Percentiles rank a stretch among this genome's conserved stretches.
phyloP scores from a whole-genome alignment of 2,113 vertebrate genomes.

The Takifugu bimaculatus region DNA sequence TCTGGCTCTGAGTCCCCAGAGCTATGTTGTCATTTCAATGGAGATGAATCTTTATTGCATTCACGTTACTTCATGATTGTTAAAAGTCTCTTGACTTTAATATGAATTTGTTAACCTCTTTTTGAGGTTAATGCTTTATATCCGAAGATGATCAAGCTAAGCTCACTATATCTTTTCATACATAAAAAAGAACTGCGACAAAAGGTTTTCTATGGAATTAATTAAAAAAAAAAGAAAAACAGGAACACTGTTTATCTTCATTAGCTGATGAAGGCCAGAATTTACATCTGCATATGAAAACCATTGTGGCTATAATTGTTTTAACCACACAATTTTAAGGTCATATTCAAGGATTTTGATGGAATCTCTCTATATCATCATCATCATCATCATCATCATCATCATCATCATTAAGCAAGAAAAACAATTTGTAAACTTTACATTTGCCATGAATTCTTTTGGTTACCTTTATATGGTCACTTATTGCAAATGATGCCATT shows the following conservation, averaged over 20 bases:
- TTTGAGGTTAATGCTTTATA: constrained; percentile 58
- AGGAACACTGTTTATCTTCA: constrained; percentile 30
- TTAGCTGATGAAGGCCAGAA: constrained; percentile 4
- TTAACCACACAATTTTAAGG: constrained; percentile 49
- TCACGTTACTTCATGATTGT: constrained; percentile 68
- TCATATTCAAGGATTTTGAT: constrained; percentile 45
- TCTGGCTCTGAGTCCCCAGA: constrained; percentile 45
- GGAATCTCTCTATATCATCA: not conserved
- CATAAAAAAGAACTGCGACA: constrained; percentile 8
- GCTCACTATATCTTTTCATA: constrained; percentile 42
- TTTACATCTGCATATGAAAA: constrained; percentile 3
- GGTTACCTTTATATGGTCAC: no score
- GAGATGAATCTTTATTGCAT: constrained; percentile 74
- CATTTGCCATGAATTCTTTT: no score
- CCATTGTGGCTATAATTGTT: constrained; percentile 7
- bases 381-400: no score
- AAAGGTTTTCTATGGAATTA: constrained; percentile 3
- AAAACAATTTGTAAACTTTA: no score
- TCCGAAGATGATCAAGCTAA: not conserved
- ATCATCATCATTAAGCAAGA: no score
- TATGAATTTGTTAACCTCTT: constrained; percentile 70
- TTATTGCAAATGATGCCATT: no score
- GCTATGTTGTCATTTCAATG: constrained; percentile 61
- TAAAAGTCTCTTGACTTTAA: no score
- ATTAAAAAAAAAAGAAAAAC: constrained; percentile 7